phyloP scores from a whole-genome alignment of 2,113 vertebrate species.

The Pollimyrus isidori region DNA sequence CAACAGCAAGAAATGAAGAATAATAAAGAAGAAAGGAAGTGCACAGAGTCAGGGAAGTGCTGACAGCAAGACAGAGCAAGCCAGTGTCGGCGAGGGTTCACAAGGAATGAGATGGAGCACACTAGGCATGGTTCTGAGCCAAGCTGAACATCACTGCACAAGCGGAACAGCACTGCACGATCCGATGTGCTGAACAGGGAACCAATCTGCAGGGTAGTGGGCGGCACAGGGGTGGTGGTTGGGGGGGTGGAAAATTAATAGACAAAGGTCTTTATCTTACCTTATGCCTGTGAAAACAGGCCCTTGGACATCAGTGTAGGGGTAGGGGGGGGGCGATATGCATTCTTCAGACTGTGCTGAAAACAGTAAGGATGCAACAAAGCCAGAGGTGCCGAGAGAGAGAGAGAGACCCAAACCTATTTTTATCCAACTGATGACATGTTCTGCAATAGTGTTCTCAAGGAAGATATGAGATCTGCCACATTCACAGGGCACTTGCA shows the following conservation, averaged over 20 bases:
- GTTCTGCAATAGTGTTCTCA: not conserved
- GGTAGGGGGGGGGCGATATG: not conserved
- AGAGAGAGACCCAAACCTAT: not conserved
- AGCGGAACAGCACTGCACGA: not conserved
- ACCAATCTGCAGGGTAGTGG: not conserved
- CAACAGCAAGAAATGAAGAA: not conserved
- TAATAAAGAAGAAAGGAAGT: not conserved
- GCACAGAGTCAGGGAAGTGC: not conserved
- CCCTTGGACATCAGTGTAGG: not conserved
- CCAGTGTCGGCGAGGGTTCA: not conserved
- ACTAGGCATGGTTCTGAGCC: not conserved
- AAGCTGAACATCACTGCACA: not conserved
- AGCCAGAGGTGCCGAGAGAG: not conserved
- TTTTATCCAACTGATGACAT: constrained; percentile 8
- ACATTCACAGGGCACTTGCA: not conserved
- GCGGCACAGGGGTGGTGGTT: no score
- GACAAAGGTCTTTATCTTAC: not conserved
- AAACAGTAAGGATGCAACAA: not conserved
- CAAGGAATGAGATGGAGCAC: not conserved
- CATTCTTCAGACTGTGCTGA: not conserved
- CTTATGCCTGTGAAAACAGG: not conserved
- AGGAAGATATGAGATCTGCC: not conserved
- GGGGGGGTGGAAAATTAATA: not conserved
- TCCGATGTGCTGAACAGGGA: not conserved
- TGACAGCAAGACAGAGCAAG: not conserved